Base-by-base conservation (phyloP, 2,797 vertebrate genomes). In the Epinephelus coioides region DNA sequence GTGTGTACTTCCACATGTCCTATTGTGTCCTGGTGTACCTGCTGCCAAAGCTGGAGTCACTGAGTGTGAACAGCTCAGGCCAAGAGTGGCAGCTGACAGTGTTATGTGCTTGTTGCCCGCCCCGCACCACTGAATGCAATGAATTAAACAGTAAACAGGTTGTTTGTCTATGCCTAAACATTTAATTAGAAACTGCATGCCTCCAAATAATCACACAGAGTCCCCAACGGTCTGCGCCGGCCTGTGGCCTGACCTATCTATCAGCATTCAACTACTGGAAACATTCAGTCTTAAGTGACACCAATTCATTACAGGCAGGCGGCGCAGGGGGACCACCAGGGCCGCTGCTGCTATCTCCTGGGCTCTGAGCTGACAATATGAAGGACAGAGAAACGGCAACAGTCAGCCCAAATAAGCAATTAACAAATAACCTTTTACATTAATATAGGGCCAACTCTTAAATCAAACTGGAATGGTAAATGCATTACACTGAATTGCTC, bases 111-210 rank as follows among this genome's bases (percentile, higher is more conserved):
- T 53, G 71, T 61, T 71, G 49, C 34, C 64, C 17, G 18, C 70
- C 81, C 27, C 14, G 25, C 75, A 79, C 25, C 50, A 17, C 69
- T 84, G 57, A 66, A 72, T 44, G 79, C 80, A 49, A 60, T 61
- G 69, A 84, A 86, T 83, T 81, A 69, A 79, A 56, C 49, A 54
- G 67, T 80, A 87, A 90, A 91, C 77, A 79, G 69, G 65, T 82
- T 91, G 79, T 87, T 92, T 92, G 82, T 87, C 70, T 79, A 43
- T 69, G 68, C 73, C 62, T 66, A 77, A 90, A 89, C 68, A 78
- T 79, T 70, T 84, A 85, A 93, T 92, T 87, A 89, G 51, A 85
- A 82, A 78, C 62, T 68, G 43, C 11, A 76, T 23, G 86, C 70
- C 54, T 79, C 40, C 13, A 80, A 89, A 89, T 77, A 83, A 83